Conservation (phyloP, 2,797 vertebrate species). For the Galaxias olidus region DNA sequence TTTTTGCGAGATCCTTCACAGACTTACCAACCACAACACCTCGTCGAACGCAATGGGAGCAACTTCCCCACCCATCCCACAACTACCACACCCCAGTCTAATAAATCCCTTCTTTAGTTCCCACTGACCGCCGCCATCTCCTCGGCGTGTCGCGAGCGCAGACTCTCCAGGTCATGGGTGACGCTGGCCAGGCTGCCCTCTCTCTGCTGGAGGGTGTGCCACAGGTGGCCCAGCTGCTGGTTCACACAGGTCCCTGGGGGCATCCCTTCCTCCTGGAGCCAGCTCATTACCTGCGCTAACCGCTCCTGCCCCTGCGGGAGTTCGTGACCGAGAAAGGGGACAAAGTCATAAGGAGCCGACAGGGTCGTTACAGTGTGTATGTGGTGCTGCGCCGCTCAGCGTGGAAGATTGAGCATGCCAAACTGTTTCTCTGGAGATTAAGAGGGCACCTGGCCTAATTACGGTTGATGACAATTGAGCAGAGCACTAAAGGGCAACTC, state of each 20-base stretch:
- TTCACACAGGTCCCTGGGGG: constrained; percentile 33
- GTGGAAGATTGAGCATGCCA: no score
- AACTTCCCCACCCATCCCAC: no score
- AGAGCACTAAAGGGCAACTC: no score
- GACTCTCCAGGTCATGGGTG: constrained; percentile 51
- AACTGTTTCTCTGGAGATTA: no score
- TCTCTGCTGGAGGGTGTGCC: constrained; percentile 42
- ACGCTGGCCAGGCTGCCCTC: constrained; percentile 39
- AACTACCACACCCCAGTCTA: not conserved
- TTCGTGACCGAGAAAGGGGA: not conserved
- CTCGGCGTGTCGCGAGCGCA: constrained; percentile 53
- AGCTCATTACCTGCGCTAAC: constrained; percentile 48
- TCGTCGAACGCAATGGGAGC: no score
- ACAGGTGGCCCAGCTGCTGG: constrained; percentile 55
- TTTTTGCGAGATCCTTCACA: no score
- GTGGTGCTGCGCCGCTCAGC: no score
- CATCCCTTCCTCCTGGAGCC: constrained; percentile 56
- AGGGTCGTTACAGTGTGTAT: not conserved
- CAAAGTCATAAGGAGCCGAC: not conserved
- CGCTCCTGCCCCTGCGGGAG: constrained; percentile 36
- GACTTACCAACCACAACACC: no score
- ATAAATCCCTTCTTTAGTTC: no score
- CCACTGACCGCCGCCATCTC: constrained; percentile 62
- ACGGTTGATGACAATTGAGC: no score
- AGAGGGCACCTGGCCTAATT: no score